Percentiles rank a stretch among this genome's conserved stretches.
These are phyloP conservation scores for Lissocephala sabroskyi DNA, from an alignment of 2,888 invertebrate genomes.

Conservation along the genomic window DNA sequence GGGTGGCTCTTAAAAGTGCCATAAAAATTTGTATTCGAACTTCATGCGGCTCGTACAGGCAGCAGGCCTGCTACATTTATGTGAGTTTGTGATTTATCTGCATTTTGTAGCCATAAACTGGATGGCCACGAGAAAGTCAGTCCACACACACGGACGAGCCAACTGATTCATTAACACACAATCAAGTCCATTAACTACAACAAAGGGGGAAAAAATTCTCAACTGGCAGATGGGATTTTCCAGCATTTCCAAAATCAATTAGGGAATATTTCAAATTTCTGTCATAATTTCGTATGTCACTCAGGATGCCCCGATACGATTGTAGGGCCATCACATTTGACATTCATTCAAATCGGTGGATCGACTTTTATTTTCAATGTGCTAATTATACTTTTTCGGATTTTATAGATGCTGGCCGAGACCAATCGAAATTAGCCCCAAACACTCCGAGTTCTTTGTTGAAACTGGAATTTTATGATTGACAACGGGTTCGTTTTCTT, in stretches of 20 bases:
- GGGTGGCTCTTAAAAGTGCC: constrained; percentile 50
- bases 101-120: constrained; percentile 59
- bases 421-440: constrained; percentile 4
- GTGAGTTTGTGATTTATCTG: constrained; percentile 63
- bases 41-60: constrained; percentile 47
- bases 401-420: constrained; percentile 9
- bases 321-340: constrained; percentile 32
- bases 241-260: constrained; percentile 43
- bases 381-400: constrained; percentile 45
- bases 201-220: no score
- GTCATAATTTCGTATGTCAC: constrained; percentile 31
- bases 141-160: constrained; percentile 10
- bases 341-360: constrained; percentile 32
- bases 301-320: constrained; percentile 19
- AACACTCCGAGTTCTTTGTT: constrained; percentile 7
- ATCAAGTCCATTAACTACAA: constrained; percentile 54
- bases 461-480: not conserved
- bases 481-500: not conserved
- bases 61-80: constrained; percentile 48
- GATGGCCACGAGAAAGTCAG: constrained; percentile 1
- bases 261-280: constrained; percentile 46
- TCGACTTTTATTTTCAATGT: constrained; percentile 44
- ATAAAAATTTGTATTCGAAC: constrained; percentile 68
- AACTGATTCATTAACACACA: constrained; percentile 61
- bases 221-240: constrained; percentile 17